Evolutionary conservation across 2,888 invertebrate species (phyloP), one percentile per base, ranked within the genome.

Genomic region (Rambutsinella grinnellia): DNA sequence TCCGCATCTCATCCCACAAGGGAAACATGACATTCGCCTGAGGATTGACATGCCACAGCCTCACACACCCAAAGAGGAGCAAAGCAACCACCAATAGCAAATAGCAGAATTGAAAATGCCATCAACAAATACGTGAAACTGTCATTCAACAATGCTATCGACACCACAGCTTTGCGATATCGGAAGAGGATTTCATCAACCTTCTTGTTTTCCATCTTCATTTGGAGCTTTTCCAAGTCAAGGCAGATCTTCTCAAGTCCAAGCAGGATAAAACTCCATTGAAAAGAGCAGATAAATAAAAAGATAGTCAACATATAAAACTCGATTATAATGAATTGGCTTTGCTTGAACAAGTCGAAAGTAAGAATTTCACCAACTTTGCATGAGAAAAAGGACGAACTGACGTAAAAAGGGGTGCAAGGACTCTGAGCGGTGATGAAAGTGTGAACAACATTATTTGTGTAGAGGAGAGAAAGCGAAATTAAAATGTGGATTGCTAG

Each of bases 11-110:
- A 53, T 28, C 26, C 70, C 70, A 28, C 21, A 62, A 17, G 13
- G 76, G 76, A 28, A 76, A 76, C 53, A 76, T 60, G 10, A 63
- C 3, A 46, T 76, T 69, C 15, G 70, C 49, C 3, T 13, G 17
- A 6, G 58, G 54, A 24, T 69, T 65, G 5, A 24, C 8, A 21
- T 69, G 65, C 58, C 58, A 63, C 57, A 69, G 28, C 13, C 76
- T 49, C 13, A 76, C 57, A 6, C 49, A 23, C 2, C 70, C 76
- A 54, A 65, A 76, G 13, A 76, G 13, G 27, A 76, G 76, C 1
- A 65, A 1, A 17, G 36, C 15, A 6, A 53, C 47, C n/a, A n/a
- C n/a, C n/a, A 17, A 70, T 60, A 15, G 36, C n/a, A 10, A 70
- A 46, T 6, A 69, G 61, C 44, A 70, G 27, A 1, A 46, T 21